Evolutionary conservation across 2,888 invertebrate species (phyloP), one percentile per base, ranked within the genome.

Genomic region (Lepidonotus clava): DNA sequence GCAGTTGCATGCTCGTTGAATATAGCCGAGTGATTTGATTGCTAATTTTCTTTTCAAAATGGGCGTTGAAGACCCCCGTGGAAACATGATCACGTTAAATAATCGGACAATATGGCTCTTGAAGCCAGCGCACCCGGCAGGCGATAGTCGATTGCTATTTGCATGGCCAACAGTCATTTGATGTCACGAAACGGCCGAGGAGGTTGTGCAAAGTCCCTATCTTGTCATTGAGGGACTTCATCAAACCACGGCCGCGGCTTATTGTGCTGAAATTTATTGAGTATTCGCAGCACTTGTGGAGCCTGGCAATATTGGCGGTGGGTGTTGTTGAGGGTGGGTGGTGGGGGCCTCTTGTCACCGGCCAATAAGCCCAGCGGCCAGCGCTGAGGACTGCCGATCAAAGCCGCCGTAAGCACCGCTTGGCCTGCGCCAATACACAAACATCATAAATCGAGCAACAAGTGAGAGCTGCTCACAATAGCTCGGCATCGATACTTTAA

Each of bases 361-460:
- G n/a, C n/a, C n/a, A n/a, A n/a, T n/a, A n/a, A n/a, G n/a, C n/a
- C n/a, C n/a, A n/a, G n/a, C n/a, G n/a, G n/a, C n/a, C n/a, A n/a
- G n/a, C n/a, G n/a, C n/a, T n/a, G n/a, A n/a, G n/a, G n/a, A n/a
- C n/a, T n/a, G 24, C 21, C 28, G 71, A 71, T 71, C 71, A 71
- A 71, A 71, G 71, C 71, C 4, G 34, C 18, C 18, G 36, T 34
- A n/a, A 71, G 6, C 38, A 1, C 36, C 36, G 71, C 34, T 34
- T 38, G 14, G 71, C 71, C 71, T 46, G 8, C 8, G 8, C 46
- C 46, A 46, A 18, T 18, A 11, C 46, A 71, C 71, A 71, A 18
- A 71, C 71, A 71, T 71, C 71, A 71, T 71, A 71, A 71, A 71
- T 71, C 36, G 71, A 71, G 71, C 71, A 71, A 71, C 71, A 71